Percentiles rank a stretch among this genome's conserved stretches.
phyloP scores from a whole-genome alignment of 2,797 vertebrate genomes.

The Hafferia zeledoni region DNA sequence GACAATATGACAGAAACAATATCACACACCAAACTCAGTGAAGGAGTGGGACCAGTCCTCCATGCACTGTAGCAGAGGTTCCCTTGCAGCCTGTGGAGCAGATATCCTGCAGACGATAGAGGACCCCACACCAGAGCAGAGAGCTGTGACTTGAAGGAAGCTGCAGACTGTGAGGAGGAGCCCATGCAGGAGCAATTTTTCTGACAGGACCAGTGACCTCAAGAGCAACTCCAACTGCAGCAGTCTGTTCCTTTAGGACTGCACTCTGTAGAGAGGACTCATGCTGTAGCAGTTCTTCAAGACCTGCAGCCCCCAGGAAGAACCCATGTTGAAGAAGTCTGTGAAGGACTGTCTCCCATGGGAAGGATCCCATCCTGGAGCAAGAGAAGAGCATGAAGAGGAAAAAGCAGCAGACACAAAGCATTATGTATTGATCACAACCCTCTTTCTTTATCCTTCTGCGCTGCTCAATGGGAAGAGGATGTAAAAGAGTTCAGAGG shows the following conservation, averaged over 20 bases:
- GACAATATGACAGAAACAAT: not conserved
- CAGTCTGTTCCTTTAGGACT: not conserved
- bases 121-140: not conserved
- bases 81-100: not conserved
- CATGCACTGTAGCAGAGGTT: not conserved
- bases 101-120: not conserved
- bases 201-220: not conserved
- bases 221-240: accelerated
- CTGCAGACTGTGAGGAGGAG: not conserved
- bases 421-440: not conserved
- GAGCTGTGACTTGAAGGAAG: not conserved
- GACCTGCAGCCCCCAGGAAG: not conserved
- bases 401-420: not conserved
- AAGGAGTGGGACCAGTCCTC: not conserved
- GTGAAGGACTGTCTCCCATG: not conserved
- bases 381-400: not conserved
- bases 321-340: not conserved
- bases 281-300: not conserved
- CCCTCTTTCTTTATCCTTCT: not conserved
- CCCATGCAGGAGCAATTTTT: not conserved
- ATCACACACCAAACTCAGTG: not conserved
- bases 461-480: not conserved
- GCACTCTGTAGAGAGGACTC: not conserved
- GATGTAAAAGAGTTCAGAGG: not conserved
- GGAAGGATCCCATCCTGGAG: not conserved